Percentiles rank a stretch among this genome's conserved stretches.
Evolutionary conservation across 2,113 vertebrate species (phyloP).

Genomic region (Rhombomys opimus): DNA sequence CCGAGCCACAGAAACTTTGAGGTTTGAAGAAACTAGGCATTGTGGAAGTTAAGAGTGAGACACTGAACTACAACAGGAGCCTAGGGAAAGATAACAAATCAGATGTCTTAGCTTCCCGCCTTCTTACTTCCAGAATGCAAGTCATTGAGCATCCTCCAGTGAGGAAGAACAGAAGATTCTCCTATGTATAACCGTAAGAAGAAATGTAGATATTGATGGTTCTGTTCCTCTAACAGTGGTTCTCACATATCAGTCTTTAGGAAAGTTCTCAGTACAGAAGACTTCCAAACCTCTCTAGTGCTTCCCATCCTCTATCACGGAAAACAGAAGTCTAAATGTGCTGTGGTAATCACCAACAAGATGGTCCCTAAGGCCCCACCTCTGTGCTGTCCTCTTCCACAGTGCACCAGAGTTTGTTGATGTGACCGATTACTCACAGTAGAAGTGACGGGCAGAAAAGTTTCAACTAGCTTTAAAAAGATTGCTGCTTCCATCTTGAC

Average conservation of each 20-base stretch:
- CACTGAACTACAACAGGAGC: neutral
- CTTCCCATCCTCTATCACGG: neutral
- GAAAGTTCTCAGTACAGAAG: neutral
- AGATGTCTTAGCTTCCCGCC: neutral
- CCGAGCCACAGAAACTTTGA: neutral
- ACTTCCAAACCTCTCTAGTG: neutral
- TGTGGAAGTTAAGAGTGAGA: neutral
- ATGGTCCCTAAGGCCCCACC: neutral
- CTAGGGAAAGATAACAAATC: neutral
- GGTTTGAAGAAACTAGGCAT: neutral
- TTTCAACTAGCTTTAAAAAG: neutral
- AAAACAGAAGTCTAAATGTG: neutral
- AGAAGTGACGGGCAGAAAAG: neutral
- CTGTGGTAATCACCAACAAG: neutral
- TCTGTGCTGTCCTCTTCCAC: no score
- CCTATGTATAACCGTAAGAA: neutral
- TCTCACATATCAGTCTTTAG: neutral
- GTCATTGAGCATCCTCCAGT: neutral
- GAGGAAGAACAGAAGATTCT: neutral
- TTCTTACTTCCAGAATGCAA: neutral
- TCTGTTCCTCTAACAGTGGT: neutral
- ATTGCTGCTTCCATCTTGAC: neutral
- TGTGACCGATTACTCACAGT: neutral
- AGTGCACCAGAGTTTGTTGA: neutral
- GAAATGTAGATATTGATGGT: neutral